Evolutionary conservation across 2,888 invertebrate species (phyloP), one percentile per base, ranked within the genome.

Genomic region (Loripinus fragilis): DNA sequence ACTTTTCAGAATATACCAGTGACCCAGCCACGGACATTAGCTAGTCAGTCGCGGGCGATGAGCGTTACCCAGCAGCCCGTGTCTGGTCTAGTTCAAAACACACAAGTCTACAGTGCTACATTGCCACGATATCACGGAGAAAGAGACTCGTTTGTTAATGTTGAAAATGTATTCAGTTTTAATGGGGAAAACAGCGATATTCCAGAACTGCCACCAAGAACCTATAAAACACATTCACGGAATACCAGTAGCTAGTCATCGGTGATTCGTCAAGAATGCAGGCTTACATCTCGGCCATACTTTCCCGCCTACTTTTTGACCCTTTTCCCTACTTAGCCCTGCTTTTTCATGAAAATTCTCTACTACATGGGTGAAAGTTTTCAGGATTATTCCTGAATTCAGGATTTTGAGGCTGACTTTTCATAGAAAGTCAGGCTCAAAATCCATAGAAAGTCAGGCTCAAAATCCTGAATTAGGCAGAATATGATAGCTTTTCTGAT

Each of bases 171-270:
- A 76, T 84, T 88, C 74, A 89, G 87, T 73, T 86, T 88, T 65
- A 90, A 90, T 73, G 89, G 90, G 35, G 88, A 86, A 50, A 85
- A 87, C 50, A 78, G 83, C 52, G 82, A 81, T 79, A 90, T 85
- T 74, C 93, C 93, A 69, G 89, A 89, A 83, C 85, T 92, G 77
- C 93, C 93, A 70, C 93, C 93, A 76, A 91, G 89, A 86, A 92
- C 93, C 50, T 93, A 93, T 85, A 87, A 81, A 72, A 80, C 87
- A 76, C 86, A 90, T 80, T 85, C 89, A 41, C 85, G 90, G 70
- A 88, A 90, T 66, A 87, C 89, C 60, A 90, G 89, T 83, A 91
- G 89, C 86, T 91, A 90, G 86, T 42, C 45, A 45, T 67, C 38
- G 42, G 41, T 45, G 41, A 67, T 67, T 41, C n/a, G 67, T 42